Evolutionary conservation across 2,888 invertebrate genomes (phyloP).

Genomic region (Apodemia mormo): DNA sequence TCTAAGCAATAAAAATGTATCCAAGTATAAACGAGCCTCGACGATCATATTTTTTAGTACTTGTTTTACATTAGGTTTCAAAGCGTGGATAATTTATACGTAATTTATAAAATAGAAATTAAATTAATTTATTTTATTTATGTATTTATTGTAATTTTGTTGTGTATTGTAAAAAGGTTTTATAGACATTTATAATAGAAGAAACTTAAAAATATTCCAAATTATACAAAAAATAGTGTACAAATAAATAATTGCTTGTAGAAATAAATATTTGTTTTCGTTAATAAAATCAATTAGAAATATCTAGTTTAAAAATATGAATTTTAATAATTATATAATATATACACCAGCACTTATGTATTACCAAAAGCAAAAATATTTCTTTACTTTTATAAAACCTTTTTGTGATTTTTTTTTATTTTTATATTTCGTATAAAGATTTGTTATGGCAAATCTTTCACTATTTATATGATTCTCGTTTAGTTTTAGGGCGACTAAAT

Average conservation of each 20-base stretch:
- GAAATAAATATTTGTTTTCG: background rate
- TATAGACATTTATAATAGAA: background rate
- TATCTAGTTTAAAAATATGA: background rate
- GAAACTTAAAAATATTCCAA: background rate
- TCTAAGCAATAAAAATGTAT: background rate
- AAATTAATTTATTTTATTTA: slow-evolving; percentile 6
- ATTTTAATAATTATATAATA: slow-evolving; percentile 23
- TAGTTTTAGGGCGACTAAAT: slow-evolving; percentile 81
- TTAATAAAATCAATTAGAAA: slow-evolving; percentile 18
- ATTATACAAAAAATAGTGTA: background rate
- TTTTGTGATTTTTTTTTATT: slow-evolving; percentile 33
- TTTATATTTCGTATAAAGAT: slow-evolving; percentile 22
- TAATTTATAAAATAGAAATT: slow-evolving; percentile 3
- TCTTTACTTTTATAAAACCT: slow-evolving; percentile 16
- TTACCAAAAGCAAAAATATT: background rate
- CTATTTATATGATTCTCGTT: slow-evolving; percentile 75
- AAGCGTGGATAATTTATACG: background rate
- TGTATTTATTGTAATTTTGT: slow-evolving; percentile 19
- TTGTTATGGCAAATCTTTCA: slow-evolving; percentile 21
- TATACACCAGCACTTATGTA: background rate
- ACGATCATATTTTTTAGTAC: background rate
- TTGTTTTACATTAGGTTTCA: background rate
- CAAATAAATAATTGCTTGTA: background rate
- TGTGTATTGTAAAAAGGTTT: slow-evolving; percentile 47
- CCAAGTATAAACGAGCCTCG: background rate